These are phyloP conservation scores for Acrocyrtus sp. DNA, from an alignment of 2,888 invertebrate genomes.

Conservation along the genomic window DNA sequence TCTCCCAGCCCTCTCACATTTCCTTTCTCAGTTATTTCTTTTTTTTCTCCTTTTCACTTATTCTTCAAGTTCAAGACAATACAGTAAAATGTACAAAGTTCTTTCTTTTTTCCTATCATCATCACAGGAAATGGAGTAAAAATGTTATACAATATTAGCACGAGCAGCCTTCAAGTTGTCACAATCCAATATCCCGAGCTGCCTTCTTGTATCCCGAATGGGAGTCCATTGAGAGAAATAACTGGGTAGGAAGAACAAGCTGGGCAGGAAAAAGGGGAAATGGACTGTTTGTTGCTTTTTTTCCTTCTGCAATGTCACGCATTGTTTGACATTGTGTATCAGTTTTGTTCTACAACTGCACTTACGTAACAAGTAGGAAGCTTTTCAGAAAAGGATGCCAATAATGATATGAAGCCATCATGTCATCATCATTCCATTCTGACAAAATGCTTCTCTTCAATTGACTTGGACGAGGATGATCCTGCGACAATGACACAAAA, in stretches of 20 bases:
- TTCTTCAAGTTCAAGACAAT: no score
- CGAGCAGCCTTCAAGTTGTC: no score
- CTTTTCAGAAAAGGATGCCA: slow-evolving; percentile 14
- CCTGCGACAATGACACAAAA: no score
- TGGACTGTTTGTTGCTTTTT: slow-evolving; percentile 28
- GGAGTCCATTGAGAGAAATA: slow-evolving; percentile 37
- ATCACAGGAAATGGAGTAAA: no score
- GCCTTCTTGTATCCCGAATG: no score
- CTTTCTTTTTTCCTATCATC: no score
- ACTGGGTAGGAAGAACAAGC: slow-evolving; percentile 9
- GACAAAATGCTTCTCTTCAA: neutral
- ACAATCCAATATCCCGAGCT: no score
- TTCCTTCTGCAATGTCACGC: slow-evolving; percentile 14
- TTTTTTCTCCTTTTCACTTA: no score
- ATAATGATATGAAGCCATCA: slow-evolving; percentile 28
- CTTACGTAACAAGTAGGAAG: slow-evolving; percentile 5
- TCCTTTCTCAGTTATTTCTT: no score
- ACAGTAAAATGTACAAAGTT: no score
- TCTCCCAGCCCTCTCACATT: no score
- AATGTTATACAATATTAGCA: no score
- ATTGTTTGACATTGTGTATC: slow-evolving; percentile 39
- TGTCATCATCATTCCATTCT: slow-evolving; percentile 31
- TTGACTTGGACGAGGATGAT: slow-evolving; percentile 4
- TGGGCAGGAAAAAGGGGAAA: slow-evolving; percentile 36
- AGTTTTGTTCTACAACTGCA: neutral